Conservation (phyloP, 2,888 invertebrate species). For the Fragum sueziense region DNA sequence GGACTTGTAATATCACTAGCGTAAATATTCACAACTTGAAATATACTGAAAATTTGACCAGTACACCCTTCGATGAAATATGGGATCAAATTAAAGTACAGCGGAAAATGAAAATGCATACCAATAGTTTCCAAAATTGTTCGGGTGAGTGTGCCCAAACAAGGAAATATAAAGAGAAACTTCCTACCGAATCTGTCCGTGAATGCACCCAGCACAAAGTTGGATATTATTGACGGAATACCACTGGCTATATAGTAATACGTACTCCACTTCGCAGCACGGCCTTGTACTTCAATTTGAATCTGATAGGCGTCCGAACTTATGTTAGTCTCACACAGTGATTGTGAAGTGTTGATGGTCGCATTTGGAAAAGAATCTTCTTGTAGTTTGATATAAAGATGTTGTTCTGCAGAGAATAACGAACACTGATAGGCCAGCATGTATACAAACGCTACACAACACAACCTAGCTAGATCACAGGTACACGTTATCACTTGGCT, state of each 20-base stretch:
- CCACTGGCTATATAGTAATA: slow-evolving; percentile 49
- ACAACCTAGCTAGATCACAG: slow-evolving; percentile 37
- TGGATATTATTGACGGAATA: slow-evolving; percentile 46
- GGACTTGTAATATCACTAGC: slow-evolving; percentile 57
- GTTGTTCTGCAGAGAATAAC: slow-evolving; percentile 36
- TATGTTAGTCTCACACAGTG: slow-evolving; percentile 36
- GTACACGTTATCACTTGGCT: background rate
- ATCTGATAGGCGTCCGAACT: slow-evolving; percentile 12
- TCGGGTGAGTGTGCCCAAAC: slow-evolving; percentile 48
- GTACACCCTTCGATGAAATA: slow-evolving; percentile 58
- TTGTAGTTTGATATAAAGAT: slow-evolving; percentile 45
- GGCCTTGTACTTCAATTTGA: slow-evolving; percentile 47
- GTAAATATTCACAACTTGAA: slow-evolving; percentile 49
- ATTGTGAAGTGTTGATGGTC: slow-evolving; percentile 17
- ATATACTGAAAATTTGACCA: slow-evolving; percentile 50
- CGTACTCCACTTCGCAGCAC: slow-evolving; percentile 50
- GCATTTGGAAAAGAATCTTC: slow-evolving; percentile 37
- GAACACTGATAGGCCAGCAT: slow-evolving; percentile 38
- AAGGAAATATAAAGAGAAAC: slow-evolving; percentile 53
- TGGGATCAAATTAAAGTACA: slow-evolving; percentile 46
- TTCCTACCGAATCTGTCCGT: slow-evolving; percentile 62
- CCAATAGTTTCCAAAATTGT: slow-evolving; percentile 34
- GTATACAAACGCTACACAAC: slow-evolving; percentile 36
- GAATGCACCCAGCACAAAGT: slow-evolving; percentile 53
- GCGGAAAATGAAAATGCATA: slow-evolving; percentile 46